phyloP scores from a whole-genome alignment of 1,140 invertebrate genomes.

The Hesperophylax magnus region DNA sequence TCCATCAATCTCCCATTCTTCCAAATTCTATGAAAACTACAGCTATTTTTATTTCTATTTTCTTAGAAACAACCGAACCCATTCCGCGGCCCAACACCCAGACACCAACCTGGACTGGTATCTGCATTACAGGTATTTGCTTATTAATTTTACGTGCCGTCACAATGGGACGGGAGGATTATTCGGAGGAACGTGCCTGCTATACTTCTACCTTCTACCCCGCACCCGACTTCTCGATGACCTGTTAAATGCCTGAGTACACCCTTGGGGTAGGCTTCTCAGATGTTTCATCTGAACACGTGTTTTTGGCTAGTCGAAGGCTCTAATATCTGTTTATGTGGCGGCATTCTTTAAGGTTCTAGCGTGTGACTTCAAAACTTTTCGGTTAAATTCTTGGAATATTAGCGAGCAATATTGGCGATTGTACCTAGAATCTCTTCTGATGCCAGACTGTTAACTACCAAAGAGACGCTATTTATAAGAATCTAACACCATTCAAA shows the following conservation, averaged over 20 bases:
- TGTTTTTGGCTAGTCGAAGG: conserved; percentile 21
- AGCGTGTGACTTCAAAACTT: neutral
- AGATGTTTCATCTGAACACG: conserved; percentile 30
- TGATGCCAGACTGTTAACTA: too few relatives aligned
- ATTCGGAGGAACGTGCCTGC: conserved; percentile 18
- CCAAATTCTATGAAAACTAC: conserved; percentile 32
- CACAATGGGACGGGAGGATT: conserved; percentile 24
- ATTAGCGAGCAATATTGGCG: too few relatives aligned
- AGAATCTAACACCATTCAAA: too few relatives aligned
- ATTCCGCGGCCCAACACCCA: neutral
- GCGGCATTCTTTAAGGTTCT: neutral
- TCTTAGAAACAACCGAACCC: conserved; percentile 33
- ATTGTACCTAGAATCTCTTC: too few relatives aligned
- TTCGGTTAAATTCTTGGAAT: too few relatives aligned
- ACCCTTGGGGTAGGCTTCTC: conserved; percentile 14
- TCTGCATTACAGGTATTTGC: conserved; percentile 25
- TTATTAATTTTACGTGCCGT: conserved; percentile 21
- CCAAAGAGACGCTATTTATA: too few relatives aligned
- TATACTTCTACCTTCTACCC: neutral
- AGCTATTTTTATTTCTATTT: conserved; percentile 36
- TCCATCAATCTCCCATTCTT: neutral
- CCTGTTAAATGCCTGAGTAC: conserved; percentile 24
- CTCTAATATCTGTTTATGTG: neutral
- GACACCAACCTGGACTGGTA: conserved; percentile 19
- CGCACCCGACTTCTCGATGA: conserved; percentile 24